Evolutionary conservation across 92 coral and sea anemone species (phyloP).

Genomic region (Virgularia gustaviana): DNA sequence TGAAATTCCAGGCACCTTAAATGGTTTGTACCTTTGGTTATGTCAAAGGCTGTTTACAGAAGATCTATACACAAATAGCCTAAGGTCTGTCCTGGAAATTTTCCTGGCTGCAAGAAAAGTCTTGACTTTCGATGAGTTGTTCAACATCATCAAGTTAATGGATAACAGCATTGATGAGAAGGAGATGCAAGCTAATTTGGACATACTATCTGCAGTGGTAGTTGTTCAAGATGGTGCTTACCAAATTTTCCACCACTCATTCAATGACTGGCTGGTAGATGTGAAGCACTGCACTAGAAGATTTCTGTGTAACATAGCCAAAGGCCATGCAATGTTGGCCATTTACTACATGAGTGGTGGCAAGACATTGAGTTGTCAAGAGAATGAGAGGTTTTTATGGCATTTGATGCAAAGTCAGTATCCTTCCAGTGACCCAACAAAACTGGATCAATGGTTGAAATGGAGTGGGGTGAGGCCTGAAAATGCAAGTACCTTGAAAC

Average conservation of each 20-base stretch:
- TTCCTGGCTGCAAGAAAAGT: conserved; percentile 85
- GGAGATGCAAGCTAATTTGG: conserved; percentile 56
- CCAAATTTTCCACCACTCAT: conserved; percentile 85
- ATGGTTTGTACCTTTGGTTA: conserved; percentile 92
- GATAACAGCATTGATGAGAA: conserved; percentile 56
- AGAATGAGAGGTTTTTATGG: conserved; percentile 76
- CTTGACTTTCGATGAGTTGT: conserved; percentile 67
- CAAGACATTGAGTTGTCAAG: conserved; percentile 62
- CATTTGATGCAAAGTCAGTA: conserved; percentile 68
- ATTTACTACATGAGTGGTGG: conserved; percentile 77
- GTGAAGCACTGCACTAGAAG: conserved; percentile 89
- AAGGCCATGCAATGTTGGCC: conserved; percentile 99
- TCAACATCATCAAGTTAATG: conserved; percentile 77
- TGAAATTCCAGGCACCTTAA: conserved; percentile 93
- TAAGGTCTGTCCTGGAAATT: conserved; percentile 71
- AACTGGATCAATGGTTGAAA: conserved; percentile 83
- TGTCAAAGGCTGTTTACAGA: conserved; percentile 83
- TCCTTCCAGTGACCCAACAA: conserved; percentile 52
- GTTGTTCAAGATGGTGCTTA: conserved; percentile 56
- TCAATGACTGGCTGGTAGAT: conserved; percentile 95
- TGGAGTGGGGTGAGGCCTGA: conserved; percentile 84
- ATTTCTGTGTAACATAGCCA: conserved; percentile 76
- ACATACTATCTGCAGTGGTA: conserved; percentile 62
- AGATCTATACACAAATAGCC: conserved; percentile 65
- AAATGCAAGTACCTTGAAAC: conserved; percentile 40